A percentile compares a stretch with the other conserved stretches of the same genome.
Conservation (phyloP, 2,888 invertebrate genomes). For the Drosophila niveifrons region DNA sequence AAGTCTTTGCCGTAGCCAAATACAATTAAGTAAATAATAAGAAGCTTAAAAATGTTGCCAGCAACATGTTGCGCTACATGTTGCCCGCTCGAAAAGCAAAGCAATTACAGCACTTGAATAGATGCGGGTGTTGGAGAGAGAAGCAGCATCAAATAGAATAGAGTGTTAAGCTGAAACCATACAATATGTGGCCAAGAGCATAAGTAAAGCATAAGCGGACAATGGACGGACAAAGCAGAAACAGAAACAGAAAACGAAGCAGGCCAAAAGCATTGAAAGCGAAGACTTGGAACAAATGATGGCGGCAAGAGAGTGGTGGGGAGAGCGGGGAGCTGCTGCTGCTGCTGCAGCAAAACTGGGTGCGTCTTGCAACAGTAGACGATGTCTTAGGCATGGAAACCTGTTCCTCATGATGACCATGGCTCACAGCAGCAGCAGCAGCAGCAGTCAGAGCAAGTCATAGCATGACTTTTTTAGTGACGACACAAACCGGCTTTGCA, state of each 20-base stretch:
- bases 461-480: slow-evolving; percentile 67
- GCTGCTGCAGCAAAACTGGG: slow-evolving; percentile 58
- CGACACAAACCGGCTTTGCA: slow-evolving; percentile 77
- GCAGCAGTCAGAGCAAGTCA: slow-evolving; percentile 33
- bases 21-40: slow-evolving; percentile 23
- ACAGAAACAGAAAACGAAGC: slow-evolving; percentile 47
- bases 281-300: slow-evolving; percentile 56
- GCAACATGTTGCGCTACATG: slow-evolving; percentile 45
- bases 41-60: slow-evolving; percentile 5
- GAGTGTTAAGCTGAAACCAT: slow-evolving; percentile 48
- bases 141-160: slow-evolving; percentile 33
- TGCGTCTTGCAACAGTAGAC: slow-evolving; percentile 76
- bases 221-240: slow-evolving; percentile 39
- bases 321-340: too few species aligned
- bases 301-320: not conserved
- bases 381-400: slow-evolving; percentile 53
- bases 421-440: slow-evolving; percentile 39
- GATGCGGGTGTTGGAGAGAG: not conserved
- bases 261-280: slow-evolving; percentile 73
- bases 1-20: slow-evolving; percentile 5
- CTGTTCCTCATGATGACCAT: slow-evolving; percentile 60
- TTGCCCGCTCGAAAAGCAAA: slow-evolving; percentile 34
- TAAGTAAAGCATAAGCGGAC: slow-evolving; percentile 34
- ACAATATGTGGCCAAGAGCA: slow-evolving; percentile 65
- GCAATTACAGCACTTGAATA: slow-evolving; percentile 43